phyloP scores from a whole-genome alignment of 2,113 vertebrate species.

The Pyrgilauda ruficollis region DNA sequence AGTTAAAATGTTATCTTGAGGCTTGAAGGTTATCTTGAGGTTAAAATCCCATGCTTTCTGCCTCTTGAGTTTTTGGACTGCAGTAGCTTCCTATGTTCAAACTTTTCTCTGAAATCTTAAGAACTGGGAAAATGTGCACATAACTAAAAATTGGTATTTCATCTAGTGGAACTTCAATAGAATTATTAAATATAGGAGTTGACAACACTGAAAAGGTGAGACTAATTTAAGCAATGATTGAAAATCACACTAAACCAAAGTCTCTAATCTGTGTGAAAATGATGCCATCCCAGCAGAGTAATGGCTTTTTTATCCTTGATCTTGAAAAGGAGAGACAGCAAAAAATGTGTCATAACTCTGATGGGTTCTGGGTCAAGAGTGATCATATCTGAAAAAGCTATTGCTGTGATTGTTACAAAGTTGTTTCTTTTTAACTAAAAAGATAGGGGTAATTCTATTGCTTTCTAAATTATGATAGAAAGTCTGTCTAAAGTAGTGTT shows the following conservation, averaged over 20 bases:
- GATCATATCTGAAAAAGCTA: not conserved
- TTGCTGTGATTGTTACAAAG: not conserved
- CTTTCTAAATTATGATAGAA: not conserved
- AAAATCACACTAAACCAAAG: not conserved
- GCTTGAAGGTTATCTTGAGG: not conserved
- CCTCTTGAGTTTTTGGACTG: not conserved
- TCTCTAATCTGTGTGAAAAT: slow-evolving; percentile 21
- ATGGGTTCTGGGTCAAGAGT: not conserved
- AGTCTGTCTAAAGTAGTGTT: not conserved
- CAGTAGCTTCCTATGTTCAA: not conserved
- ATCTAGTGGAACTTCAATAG: slow-evolving; percentile 2
- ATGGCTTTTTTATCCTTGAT: slow-evolving; percentile 17
- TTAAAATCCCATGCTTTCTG: not conserved
- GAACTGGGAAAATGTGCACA: not conserved
- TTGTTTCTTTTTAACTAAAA: not conserved
- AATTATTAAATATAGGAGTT: not conserved
- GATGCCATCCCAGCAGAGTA: not conserved
- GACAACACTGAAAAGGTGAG: not conserved
- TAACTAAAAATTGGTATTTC: not conserved
- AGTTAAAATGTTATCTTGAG: not conserved
- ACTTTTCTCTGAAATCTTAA: not conserved
- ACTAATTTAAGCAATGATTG: slow-evolving; percentile 37
- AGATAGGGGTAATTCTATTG: not conserved
- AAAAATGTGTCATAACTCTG: not conserved
- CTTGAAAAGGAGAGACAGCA: not conserved